A percentile compares a stretch with the other conserved stretches of the same genome.
Conservation (phyloP, 2,888 invertebrate species). For the Hecatera dysodea region DNA sequence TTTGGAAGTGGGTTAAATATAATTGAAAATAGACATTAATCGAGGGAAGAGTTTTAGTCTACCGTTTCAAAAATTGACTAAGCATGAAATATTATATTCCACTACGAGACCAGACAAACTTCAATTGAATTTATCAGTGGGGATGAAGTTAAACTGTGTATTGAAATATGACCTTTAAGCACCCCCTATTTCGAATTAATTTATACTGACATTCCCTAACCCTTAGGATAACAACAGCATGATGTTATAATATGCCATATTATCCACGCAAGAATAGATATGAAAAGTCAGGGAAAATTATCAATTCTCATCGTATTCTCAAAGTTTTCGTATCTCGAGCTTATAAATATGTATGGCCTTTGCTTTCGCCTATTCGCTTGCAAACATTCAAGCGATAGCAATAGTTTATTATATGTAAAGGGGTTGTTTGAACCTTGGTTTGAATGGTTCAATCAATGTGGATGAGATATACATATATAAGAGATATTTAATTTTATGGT, state of each 20-base stretch:
- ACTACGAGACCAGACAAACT: not conserved
- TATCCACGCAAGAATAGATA: conserved; percentile 31
- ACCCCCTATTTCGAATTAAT: conserved; percentile 32
- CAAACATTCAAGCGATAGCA: conserved; percentile 36
- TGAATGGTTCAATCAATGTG: conserved; percentile 15
- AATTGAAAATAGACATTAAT: too few relatives aligned
- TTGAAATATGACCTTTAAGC: conserved; percentile 36
- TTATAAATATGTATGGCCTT: conserved; percentile 60
- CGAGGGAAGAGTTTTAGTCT: not conserved
- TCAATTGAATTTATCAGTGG: conserved; percentile 26
- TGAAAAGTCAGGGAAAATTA: conserved; percentile 45
- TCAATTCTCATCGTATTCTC: conserved; percentile 51
- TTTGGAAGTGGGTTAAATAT: too few relatives aligned
- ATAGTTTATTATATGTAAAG: conserved; percentile 41
- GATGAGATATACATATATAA: too few relatives aligned
- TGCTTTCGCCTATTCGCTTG: conserved; percentile 35
- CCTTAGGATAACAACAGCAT: conserved; percentile 32
- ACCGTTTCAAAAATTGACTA: not conserved
- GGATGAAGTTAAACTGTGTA: not conserved
- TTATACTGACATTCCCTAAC: conserved; percentile 30
- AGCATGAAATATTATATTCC: not conserved
- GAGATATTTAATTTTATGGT: too few relatives aligned
- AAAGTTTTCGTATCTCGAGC: conserved; percentile 59
- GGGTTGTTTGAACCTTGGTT: conserved; percentile 21
- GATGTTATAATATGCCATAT: conserved; percentile 41